phyloP scores from a whole-genome alignment of 2,113 vertebrate genomes.

The Mystacornis crossleyi region DNA sequence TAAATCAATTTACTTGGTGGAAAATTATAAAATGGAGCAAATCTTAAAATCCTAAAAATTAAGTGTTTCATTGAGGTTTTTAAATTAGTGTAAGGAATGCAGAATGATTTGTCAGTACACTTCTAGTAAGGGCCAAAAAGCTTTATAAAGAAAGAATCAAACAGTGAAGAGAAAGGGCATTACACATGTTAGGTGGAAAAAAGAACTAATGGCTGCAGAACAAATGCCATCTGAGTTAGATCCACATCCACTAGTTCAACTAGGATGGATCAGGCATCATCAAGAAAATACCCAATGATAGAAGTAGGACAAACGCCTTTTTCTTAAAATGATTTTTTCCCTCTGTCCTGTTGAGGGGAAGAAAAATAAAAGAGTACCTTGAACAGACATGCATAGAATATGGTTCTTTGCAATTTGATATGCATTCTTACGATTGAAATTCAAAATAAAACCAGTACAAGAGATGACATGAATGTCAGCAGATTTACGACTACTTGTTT shows the following conservation, averaged over 20 bases:
- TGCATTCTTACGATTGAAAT: neutral
- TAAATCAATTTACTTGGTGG: neutral
- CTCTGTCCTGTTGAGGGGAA: neutral
- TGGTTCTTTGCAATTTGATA: neutral
- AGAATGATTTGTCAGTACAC: neutral
- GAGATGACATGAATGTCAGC: neutral
- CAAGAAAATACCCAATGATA: neutral
- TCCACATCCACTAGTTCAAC: neutral
- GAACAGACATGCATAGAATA: neutral
- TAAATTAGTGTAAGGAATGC: neutral
- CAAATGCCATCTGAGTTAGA: conserved; percentile 12
- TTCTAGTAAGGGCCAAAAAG: neutral
- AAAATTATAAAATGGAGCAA: neutral
- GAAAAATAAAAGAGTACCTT: neutral
- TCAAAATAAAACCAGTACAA: neutral
- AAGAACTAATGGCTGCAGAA: conserved; percentile 23
- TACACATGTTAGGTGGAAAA: neutral
- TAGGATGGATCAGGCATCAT: neutral
- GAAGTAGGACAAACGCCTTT: neutral
- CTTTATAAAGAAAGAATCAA: neutral
- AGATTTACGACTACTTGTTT: neutral
- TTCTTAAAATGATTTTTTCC: neutral
- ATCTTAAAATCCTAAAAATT: neutral
- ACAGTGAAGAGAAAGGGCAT: neutral
- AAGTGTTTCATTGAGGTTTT: neutral